phyloP scores from a whole-genome alignment of 2,113 vertebrate species.

The Kryptolebias marmoratus region DNA sequence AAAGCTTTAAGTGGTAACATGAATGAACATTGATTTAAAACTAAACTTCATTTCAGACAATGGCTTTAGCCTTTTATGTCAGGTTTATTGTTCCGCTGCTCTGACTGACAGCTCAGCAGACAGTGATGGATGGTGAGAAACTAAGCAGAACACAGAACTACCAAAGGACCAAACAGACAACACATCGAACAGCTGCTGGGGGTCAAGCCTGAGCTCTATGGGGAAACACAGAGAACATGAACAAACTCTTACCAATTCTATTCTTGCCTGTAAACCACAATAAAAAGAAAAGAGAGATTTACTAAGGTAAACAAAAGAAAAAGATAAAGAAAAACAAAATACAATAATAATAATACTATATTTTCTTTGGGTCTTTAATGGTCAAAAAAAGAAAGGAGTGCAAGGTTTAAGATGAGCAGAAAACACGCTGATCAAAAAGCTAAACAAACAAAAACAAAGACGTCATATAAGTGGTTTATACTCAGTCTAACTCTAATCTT shows the following conservation, averaged over 20 bases:
- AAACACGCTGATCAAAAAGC: slow-evolving; percentile 3
- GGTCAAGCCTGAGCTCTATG: slow-evolving; percentile 50
- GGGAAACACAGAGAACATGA: slow-evolving; percentile 30
- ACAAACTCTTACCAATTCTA: slow-evolving; percentile 86
- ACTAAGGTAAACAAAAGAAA: slow-evolving; percentile 34
- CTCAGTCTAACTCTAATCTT: slow-evolving; percentile 28
- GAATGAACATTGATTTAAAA: slow-evolving; percentile 21
- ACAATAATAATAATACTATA: background rate
- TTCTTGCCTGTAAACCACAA: slow-evolving; percentile 84
- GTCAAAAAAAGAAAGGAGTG: background rate
- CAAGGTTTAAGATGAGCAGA: background rate
- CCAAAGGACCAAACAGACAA: slow-evolving; percentile 39
- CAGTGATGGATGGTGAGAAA: slow-evolving; percentile 65
- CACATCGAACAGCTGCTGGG: slow-evolving; percentile 58
- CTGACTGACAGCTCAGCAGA: slow-evolving; percentile 57
- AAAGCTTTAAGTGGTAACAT: slow-evolving; percentile 6
- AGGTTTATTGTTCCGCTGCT: slow-evolving; percentile 30
- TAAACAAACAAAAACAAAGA: background rate
- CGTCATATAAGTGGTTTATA: slow-evolving; percentile 8
- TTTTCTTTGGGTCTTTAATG: background rate
- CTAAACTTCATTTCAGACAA: slow-evolving; percentile 38
- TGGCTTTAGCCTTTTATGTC: slow-evolving; percentile 17
- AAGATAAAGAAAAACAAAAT: slow-evolving; percentile 27
- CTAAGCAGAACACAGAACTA: slow-evolving; percentile 42
- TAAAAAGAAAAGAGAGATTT: slow-evolving; percentile 67